Conservation (phyloP, 2,888 invertebrate genomes). For the Drosophila siamana region DNA sequence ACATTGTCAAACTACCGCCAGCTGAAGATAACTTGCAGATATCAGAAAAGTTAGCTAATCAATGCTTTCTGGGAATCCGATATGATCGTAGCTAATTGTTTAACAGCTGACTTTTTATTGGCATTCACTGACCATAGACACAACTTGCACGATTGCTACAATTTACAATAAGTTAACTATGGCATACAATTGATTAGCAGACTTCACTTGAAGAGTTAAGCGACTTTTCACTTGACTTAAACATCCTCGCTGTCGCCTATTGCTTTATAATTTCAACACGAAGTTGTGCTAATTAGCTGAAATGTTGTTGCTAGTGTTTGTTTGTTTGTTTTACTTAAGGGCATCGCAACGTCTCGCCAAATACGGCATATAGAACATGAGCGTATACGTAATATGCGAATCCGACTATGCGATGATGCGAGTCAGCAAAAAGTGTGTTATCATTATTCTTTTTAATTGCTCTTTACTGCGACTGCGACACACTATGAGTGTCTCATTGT, state of each 20-base stretch:
- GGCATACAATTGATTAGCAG: no score
- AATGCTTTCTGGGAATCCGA: neutral
- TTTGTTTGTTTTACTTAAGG: constrained; percentile 18
- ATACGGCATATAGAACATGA: neutral
- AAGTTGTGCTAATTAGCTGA: constrained; percentile 6
- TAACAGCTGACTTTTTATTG: neutral
- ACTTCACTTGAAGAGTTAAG: neutral
- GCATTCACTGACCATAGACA: neutral
- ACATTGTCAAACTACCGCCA: no score
- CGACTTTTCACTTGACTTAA: neutral
- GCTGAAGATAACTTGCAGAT: neutral
- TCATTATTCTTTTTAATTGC: constrained; percentile 70
- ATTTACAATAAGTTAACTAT: no score
- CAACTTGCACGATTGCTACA: no score
- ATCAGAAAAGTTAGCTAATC: neutral
- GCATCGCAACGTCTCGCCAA: constrained; percentile 25
- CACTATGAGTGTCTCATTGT: constrained; percentile 16
- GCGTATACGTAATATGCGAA: constrained; percentile 2
- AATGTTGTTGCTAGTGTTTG: neutral
- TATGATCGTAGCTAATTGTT: neutral
- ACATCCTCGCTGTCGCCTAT: neutral
- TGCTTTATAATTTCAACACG: neutral
- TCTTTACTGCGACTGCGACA: constrained; percentile 28
- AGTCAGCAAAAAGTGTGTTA: constrained; percentile 34
- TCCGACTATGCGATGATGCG: neutral